These are phyloP conservation scores for Rhombomys opimus DNA, from an alignment of 2,113 vertebrate species.

Conservation along the genomic window DNA sequence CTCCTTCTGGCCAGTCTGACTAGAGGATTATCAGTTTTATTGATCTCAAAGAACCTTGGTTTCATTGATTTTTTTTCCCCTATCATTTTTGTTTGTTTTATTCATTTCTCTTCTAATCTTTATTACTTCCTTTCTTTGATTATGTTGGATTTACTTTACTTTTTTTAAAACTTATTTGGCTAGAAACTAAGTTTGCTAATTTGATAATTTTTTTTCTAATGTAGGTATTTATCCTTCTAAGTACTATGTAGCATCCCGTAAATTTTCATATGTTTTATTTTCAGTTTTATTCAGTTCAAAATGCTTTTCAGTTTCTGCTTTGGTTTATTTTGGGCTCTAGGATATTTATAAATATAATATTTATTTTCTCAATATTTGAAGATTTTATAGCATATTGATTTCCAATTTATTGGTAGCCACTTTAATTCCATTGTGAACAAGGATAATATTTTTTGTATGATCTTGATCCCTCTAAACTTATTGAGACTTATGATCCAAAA, in stretches of 20 bases:
- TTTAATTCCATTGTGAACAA: conserved; percentile 2
- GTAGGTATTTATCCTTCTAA: neutral
- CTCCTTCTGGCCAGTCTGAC: neutral
- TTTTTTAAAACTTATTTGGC: neutral
- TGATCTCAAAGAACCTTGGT: conserved; percentile 44
- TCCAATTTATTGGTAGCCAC: conserved; percentile 1
- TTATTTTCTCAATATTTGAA: conserved; percentile 33
- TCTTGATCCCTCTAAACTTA: conserved; percentile 29
- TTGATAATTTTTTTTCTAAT: neutral
- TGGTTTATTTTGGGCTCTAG: neutral
- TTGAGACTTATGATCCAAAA: neutral
- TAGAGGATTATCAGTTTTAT: conserved; percentile 18
- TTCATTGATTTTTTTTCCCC: conserved; percentile 36
- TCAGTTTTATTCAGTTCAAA: conserved; percentile 28
- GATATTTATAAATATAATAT: neutral
- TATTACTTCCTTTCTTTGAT: neutral
- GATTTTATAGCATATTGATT: neutral
- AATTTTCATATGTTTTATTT: neutral
- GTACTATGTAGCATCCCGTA: neutral
- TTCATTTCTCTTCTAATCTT: conserved; percentile 5
- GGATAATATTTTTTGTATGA: neutral
- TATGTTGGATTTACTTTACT: neutral
- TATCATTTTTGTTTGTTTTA: conserved; percentile 7
- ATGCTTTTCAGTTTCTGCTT: conserved; percentile 2
- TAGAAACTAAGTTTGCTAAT: neutral